Evolutionary conservation across 2,888 invertebrate species (phyloP).

Genomic region (Philereme vetulata): DNA sequence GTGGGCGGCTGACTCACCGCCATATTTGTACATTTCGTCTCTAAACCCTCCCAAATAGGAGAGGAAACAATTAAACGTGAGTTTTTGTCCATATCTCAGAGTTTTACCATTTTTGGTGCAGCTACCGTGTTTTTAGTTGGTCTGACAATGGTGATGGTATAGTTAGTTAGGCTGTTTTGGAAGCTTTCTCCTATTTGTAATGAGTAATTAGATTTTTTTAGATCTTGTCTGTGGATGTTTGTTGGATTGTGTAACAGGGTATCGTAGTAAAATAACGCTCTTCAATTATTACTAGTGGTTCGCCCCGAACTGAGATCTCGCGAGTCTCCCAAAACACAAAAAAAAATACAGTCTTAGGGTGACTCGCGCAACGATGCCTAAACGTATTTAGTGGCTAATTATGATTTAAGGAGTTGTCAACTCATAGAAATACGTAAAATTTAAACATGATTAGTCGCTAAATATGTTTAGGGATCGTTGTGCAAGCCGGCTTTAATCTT

Average conservation of each 20-base stretch:
- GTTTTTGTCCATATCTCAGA: constrained; percentile 59
- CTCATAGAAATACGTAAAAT: too few species aligned
- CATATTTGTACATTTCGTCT: constrained; percentile 51
- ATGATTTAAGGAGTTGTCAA: too few species aligned
- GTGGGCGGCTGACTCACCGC: constrained; percentile 47
- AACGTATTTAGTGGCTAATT: too few species aligned
- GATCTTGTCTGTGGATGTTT: constrained; percentile 7
- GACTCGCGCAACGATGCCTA: too few species aligned
- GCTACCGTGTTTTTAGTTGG: constrained; percentile 32
- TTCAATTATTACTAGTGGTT: too few species aligned
- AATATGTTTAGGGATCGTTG: too few species aligned
- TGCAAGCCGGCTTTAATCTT: too few species aligned
- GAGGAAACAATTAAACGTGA: constrained; percentile 52
- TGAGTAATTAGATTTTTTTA: constrained; percentile 24
- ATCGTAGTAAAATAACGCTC: background rate
- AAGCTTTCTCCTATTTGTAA: constrained; percentile 42
- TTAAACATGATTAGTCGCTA: too few species aligned
- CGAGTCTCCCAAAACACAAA: too few species aligned
- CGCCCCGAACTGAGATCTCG: too few species aligned
- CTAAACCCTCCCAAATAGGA: constrained; percentile 47
- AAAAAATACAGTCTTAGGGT: too few species aligned
- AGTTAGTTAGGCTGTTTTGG: constrained; percentile 41
- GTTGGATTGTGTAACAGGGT: constrained; percentile 5
- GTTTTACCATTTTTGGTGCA: constrained; percentile 46
- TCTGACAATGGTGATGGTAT: constrained; percentile 32